Percentiles rank a stretch among this genome's conserved stretches.
Conservation (phyloP, 2,888 invertebrate species). For the Hyppa rectilinea region DNA sequence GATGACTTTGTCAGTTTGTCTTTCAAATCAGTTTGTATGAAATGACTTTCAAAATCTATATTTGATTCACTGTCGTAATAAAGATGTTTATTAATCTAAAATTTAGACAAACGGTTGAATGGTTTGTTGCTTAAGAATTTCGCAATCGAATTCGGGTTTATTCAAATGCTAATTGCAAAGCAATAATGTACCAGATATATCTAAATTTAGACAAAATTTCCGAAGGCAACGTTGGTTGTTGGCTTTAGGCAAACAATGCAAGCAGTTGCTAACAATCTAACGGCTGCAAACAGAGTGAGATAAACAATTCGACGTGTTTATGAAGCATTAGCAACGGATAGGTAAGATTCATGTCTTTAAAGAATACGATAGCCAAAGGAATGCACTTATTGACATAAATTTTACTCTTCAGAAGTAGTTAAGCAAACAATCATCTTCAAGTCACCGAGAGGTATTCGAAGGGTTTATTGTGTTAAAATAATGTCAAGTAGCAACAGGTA, state of each 20-base stretch:
- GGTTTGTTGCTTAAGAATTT: conserved; percentile 2
- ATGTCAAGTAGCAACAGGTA: conserved; percentile 31
- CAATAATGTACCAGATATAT: conserved; percentile 13
- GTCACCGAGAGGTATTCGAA: background rate
- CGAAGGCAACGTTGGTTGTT: conserved; percentile 9
- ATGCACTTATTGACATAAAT: conserved; percentile 14
- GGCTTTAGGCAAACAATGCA: conserved; percentile 40
- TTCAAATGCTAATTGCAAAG: conserved; percentile 37
- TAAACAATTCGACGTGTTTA: conserved; percentile 38
- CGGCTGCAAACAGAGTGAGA: conserved; percentile 30
- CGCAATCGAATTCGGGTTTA: conserved; percentile 2
- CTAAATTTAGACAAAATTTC: conserved; percentile 21
- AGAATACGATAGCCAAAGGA: conserved; percentile 13
- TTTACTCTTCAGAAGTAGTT: background rate
- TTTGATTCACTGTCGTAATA: conserved; percentile 25
- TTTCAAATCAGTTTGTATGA: too few relatives aligned
- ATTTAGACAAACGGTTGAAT: conserved; percentile 11
- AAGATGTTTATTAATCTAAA: background rate
- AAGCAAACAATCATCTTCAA: conserved; percentile 25
- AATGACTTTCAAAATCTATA: conserved; percentile 31
- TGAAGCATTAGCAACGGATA: conserved; percentile 22
- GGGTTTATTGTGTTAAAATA: conserved; percentile 36
- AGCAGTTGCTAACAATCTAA: conserved; percentile 37
- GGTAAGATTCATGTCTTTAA: background rate
- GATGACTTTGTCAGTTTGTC: conserved; percentile 16